These are phyloP conservation scores for Leptodactylus fuscus DNA, from an alignment of 2,113 vertebrate species.

Conservation along the genomic window DNA sequence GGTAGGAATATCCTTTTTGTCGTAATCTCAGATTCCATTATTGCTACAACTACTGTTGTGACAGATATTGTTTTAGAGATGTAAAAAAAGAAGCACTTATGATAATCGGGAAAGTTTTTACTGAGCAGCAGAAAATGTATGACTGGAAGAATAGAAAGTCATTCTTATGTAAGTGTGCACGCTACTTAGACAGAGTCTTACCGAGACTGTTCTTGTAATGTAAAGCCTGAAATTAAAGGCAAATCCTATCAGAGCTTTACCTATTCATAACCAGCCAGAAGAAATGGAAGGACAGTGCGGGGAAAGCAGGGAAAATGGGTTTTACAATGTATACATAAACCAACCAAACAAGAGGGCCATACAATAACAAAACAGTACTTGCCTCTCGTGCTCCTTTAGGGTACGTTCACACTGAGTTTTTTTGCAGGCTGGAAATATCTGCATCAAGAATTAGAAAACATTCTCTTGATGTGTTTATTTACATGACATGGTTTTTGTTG, in stretches of 20 bases:
- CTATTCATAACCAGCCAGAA: not conserved
- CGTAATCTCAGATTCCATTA: constrained; percentile 19
- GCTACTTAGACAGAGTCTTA: not conserved
- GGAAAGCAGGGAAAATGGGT: too few species aligned
- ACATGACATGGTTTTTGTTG: too few species aligned
- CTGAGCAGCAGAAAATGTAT: constrained; percentile 58
- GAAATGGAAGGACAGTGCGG: too few species aligned
- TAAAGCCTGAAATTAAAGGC: not conserved
- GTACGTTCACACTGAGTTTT: too few species aligned
- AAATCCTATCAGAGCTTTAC: not conserved
- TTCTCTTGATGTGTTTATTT: too few species aligned
- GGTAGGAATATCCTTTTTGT: constrained; percentile 61
- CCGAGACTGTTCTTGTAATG: not conserved
- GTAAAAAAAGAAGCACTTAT: constrained; percentile 63
- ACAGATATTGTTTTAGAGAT: constrained; percentile 63
- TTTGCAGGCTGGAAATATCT: too few species aligned
- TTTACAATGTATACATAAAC: too few species aligned
- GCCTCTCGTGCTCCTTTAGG: too few species aligned
- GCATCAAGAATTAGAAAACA: too few species aligned
- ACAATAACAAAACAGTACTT: too few species aligned
- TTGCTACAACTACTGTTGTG: constrained; percentile 55
- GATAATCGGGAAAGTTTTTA: constrained; percentile 65
- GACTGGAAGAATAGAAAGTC: constrained; percentile 34
- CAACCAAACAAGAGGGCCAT: too few species aligned
- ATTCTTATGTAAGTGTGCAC: not conserved